These are phyloP conservation scores for Drosophila quadrilineata DNA, from an alignment of 1,140 invertebrate species.

Conservation along the genomic window DNA sequence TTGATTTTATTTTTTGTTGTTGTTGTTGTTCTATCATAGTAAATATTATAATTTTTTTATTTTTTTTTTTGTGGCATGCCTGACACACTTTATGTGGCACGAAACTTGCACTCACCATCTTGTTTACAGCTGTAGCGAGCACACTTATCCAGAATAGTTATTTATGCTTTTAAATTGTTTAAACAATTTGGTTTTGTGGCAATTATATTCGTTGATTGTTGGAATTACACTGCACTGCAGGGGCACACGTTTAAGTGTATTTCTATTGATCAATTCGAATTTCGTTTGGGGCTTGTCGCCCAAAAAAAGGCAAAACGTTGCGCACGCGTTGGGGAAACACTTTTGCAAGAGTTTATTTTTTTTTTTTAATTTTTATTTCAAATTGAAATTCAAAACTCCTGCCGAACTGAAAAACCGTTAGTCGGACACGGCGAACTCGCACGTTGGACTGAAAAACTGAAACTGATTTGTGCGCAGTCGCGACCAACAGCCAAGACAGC, in stretches of 20 bases:
- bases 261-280: not conserved
- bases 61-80: slow-evolving; percentile 16
- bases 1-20: slow-evolving; percentile 16
- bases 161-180: not conserved
- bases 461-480: slow-evolving; percentile 69
- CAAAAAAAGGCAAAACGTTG: not conserved
- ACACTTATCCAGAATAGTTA: slow-evolving; percentile 12
- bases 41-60: slow-evolving; percentile 35
- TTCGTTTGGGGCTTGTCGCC: not conserved
- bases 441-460: slow-evolving; percentile 78
- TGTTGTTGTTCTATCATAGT: slow-evolving; percentile 12
- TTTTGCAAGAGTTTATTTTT: no score
- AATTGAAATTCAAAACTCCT: slow-evolving; percentile 10
- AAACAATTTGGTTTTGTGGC: slow-evolving; percentile 1
- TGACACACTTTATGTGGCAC: slow-evolving; percentile 51
- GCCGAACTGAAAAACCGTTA: slow-evolving; percentile 30
- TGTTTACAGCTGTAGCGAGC: not conserved
- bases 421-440: slow-evolving; percentile 62
- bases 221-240: slow-evolving; percentile 19
- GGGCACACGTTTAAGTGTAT: not conserved
- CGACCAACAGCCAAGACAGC: slow-evolving; percentile 60
- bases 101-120: slow-evolving; percentile 52
- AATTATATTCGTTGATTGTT: not conserved
- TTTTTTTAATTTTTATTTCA: not conserved
- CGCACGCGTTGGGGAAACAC: slow-evolving; percentile 6